Percentiles rank a stretch among this genome's conserved stretches.
These are phyloP conservation scores for Cettia cetti DNA, from an alignment of 2,113 vertebrate genomes.

Conservation along the genomic window DNA sequence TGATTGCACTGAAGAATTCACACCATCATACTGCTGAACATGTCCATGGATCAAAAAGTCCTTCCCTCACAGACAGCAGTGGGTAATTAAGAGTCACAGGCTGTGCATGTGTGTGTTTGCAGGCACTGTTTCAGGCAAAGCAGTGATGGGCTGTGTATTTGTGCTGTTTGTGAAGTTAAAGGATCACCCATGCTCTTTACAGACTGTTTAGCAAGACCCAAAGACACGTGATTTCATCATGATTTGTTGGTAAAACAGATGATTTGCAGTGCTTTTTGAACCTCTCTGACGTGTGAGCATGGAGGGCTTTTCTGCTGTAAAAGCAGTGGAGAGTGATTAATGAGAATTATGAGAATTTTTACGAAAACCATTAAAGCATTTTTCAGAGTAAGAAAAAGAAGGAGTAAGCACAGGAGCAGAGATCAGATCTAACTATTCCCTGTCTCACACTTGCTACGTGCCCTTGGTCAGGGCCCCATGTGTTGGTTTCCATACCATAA, in stretches of 20 bases:
- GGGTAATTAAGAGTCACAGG: neutral
- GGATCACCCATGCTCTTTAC: neutral
- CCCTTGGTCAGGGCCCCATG: neutral
- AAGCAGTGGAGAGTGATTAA: neutral
- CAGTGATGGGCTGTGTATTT: rapidly evolving
- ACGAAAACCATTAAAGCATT: neutral
- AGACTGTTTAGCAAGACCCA: neutral
- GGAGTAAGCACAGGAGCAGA: neutral
- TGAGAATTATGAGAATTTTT: neutral
- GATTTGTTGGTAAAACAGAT: neutral
- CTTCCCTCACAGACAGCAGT: neutral
- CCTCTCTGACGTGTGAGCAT: neutral
- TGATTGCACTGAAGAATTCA: neutral
- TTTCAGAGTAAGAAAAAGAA: neutral
- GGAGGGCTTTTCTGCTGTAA: neutral
- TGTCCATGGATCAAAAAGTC: neutral
- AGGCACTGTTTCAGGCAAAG: neutral
- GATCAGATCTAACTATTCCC: conserved; percentile 20
- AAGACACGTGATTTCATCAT: neutral
- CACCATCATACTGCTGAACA: neutral
- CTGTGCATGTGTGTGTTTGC: neutral
- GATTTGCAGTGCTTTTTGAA: neutral
- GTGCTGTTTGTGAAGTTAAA: neutral
- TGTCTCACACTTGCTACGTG: conserved; percentile 5
- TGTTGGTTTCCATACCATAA: conserved; percentile 24